Evolutionary conservation across 2,113 vertebrate genomes (phyloP), one percentile per base, ranked within the genome.

Genomic region (Herpetotheres cachinnans): DNA sequence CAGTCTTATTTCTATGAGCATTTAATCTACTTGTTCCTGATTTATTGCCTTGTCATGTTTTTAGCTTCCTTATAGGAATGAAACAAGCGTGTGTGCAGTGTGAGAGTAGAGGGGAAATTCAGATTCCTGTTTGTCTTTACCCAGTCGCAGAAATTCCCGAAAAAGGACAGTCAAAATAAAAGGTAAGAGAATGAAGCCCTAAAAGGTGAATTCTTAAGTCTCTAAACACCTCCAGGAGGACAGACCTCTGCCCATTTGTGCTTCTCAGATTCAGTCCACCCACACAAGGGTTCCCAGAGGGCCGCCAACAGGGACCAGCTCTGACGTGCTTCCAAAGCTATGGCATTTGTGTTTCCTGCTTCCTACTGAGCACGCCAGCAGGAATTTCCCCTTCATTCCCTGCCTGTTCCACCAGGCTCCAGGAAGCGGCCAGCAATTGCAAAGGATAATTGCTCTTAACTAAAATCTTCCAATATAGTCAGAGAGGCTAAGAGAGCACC

Each of bases 1-100:
- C 42, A 0, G 29, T 59, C 91, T 91, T 73, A 72, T 29, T 18
- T 85, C 66, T 3, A 3, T 11, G 14, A 89, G 62, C 30, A 62
- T 89, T 97, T 14, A 55, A 97, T 95, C 95, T 95, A 42, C 96
- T 96, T 96, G 92, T 93, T 97, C 90, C 84, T 97, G 94, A 97
- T 96, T 96, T 97, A 98, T 89, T 94, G 84, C 90, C 82, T 86
- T 93, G 91, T 96, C 73, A 46, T 66, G 87, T 95, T 94, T 91
- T 70, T 77, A 87, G 85, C 89, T 95, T 95, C 90, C 91, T 95
- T 82, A 90, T 25, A 71, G 25, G 78, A 96, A 66, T 2, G 21
- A 90, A 76, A 85, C 2, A 29, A 82, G 72, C 2, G 8, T 20
- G 13, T 46, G 34, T 49, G 56, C 30, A 54, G 61, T 18, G 73